Evolutionary conservation across 2,888 invertebrate species (phyloP), one percentile per base, ranked within the genome.

Genomic region (Drosophila eohydei): DNA sequence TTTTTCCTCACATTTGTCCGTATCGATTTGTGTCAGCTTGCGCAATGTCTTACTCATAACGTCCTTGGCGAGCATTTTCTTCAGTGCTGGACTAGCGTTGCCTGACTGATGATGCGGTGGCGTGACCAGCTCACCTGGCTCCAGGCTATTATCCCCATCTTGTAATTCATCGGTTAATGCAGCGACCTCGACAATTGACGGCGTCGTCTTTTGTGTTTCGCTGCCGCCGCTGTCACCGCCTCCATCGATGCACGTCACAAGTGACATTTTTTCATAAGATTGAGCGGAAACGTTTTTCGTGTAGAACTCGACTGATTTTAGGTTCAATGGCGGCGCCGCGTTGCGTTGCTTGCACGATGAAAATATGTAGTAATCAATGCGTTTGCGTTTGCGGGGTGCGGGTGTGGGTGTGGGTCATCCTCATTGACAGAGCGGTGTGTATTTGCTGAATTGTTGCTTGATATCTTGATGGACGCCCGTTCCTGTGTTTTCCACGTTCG

Each of bases 121-220:
- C 7, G 92, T 92, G 64, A 92, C 91, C 34, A 92, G 85, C 60
- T 92, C 92, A 8, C 92, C 92, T 14, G 92, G 92, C 62, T 92
- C 92, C 60, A 92, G 69, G 32, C 91, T 92, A 50, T 91, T 91
- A 40, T 91, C 92, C 32, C 87, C 91, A 56, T 83, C 86, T 63
- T 90, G 91, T 68, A 89, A 78, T 16, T 91, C 91, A 11, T 89
- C 90, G 11, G 83, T 77, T 46, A 85, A 82, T n/a, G 84, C 83
- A 36, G 83, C 78, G 38, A 86, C 52, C 36, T 80, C 76, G 30
- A 32, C 16, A 52, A 54, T 43, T 36, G 64, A 36, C 34, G 38
- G 52, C 36, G 57, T 34, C 36, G 43, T 56, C 32, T 28, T 40
- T 46, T 62, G 61, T 30, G 36, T 16, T 26, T 71, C 55, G 52